Conservation (phyloP, 2,113 vertebrate genomes). For the Sula dactylatra region DNA sequence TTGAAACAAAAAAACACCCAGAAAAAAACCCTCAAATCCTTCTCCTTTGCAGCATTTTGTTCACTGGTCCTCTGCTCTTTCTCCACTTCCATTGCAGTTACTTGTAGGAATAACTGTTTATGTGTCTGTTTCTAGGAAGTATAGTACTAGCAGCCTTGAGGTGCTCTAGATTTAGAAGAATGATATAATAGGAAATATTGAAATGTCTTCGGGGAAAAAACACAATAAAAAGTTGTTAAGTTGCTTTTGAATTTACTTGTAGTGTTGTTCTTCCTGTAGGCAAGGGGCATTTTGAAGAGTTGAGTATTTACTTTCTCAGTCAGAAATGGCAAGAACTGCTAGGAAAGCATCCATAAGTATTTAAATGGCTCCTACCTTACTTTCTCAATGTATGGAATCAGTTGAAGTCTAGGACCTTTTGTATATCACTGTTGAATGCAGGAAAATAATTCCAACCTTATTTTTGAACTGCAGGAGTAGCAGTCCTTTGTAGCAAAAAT, state of each 20-base stretch:
- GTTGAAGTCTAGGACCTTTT: neutral
- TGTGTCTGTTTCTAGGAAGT: neutral
- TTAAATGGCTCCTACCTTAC: neutral
- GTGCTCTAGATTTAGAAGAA: neutral
- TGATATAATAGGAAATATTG: neutral
- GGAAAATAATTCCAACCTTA: neutral
- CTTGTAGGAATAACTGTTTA: neutral
- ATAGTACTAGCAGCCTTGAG: neutral
- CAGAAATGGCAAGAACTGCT: neutral
- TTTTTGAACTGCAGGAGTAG: neutral
- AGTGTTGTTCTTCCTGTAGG: neutral
- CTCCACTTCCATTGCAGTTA: neutral
- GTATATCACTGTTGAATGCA: neutral
- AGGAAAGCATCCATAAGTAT: neutral
- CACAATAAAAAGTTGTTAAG: neutral
- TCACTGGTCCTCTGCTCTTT: neutral
- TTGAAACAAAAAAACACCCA: neutral
- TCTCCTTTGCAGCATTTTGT: neutral
- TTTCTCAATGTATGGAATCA: neutral
- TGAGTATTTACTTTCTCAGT: neutral
- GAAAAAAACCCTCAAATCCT: accelerated
- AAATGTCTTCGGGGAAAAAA: neutral
- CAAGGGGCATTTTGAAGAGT: neutral
- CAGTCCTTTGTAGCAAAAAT: neutral
- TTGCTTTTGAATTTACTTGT: neutral